Evolutionary conservation across 2,797 vertebrate species (phyloP).

Genomic region (Chiloscyllium punctatum): DNA sequence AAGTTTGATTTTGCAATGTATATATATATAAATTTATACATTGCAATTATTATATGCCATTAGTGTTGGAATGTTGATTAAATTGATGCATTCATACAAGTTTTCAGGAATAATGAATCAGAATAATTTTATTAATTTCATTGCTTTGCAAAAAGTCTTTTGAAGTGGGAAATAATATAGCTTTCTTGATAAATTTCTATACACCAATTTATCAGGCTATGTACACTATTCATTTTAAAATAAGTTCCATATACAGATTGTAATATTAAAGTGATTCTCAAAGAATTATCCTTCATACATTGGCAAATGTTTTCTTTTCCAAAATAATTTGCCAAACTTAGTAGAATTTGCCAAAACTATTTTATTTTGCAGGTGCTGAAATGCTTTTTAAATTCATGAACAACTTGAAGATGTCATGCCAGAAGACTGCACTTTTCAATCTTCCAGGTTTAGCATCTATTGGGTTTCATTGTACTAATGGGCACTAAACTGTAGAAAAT

Average conservation of each 20-base stretch:
- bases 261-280: not conserved
- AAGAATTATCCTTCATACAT: not conserved
- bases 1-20: not conserved
- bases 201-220: not conserved
- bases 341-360: constrained; percentile 7
- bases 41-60: not conserved
- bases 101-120: not conserved
- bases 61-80: not conserved
- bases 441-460: constrained; percentile 15
- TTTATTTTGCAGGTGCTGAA: constrained; percentile 12
- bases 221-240: constrained; percentile 6
- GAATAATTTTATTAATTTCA: not conserved
- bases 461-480: constrained; percentile 14
- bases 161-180: constrained; percentile 1
- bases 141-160: not conserved
- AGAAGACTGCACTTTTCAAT: not conserved
- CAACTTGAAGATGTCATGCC: not conserved
- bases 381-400: constrained; percentile 8
- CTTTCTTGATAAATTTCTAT: constrained; percentile 1
- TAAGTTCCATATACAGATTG: not conserved
- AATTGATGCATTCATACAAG: not conserved
- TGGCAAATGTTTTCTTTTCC: not conserved
- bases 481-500: constrained; percentile 11
- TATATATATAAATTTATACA: not conserved
- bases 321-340: not conserved